phyloP scores from a whole-genome alignment of 2,113 vertebrate genomes.

The Boulengerochromis microlepis region DNA sequence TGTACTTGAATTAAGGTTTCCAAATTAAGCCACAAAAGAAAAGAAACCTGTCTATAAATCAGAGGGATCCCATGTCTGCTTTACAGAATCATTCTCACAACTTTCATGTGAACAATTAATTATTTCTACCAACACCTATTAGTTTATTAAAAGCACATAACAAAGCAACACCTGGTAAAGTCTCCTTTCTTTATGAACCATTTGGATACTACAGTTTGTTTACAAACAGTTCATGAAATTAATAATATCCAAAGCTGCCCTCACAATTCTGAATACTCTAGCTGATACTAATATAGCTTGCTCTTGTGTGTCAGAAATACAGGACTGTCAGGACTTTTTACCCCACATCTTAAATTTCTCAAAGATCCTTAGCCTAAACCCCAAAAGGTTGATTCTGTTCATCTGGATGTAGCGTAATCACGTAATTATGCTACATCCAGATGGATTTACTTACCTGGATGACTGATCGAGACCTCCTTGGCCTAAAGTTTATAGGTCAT shows the following conservation, averaged over 20 bases:
- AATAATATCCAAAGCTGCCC: neutral
- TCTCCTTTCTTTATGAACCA: neutral
- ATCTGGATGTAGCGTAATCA: neutral
- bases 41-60: neutral
- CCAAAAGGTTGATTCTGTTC: neutral
- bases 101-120: neutral
- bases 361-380: neutral
- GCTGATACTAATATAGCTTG: neutral
- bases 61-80: neutral
- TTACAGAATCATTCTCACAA: neutral
- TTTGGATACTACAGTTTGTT: neutral
- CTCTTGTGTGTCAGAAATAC: neutral
- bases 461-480: neutral
- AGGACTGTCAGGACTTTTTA: neutral
- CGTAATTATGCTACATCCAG: neutral
- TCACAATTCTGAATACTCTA: neutral
- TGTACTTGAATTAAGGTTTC: neutral
- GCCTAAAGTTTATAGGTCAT: neutral
- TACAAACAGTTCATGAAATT: neutral
- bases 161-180: neutral
- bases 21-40: neutral
- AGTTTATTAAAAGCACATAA: neutral
- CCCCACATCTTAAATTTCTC: neutral
- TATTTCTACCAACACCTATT: neutral
- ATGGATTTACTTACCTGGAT: neutral